Percentiles rank a stretch among this genome's conserved stretches.
Evolutionary conservation across 2,113 vertebrate genomes (phyloP).

Genomic region (Eclectus roratus): DNA sequence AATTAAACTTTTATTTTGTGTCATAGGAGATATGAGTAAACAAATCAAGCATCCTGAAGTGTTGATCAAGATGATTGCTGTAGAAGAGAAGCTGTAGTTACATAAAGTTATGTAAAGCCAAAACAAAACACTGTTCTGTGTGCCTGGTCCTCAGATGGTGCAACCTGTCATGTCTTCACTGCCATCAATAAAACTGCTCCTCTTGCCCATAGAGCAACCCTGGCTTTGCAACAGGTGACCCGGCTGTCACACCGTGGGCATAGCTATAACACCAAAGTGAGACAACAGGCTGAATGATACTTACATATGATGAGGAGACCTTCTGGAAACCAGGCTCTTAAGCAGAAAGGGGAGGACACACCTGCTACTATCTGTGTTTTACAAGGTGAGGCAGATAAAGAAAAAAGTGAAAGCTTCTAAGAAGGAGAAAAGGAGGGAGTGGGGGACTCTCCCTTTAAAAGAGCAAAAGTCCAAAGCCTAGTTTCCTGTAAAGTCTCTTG

Average conservation of each 20-base stretch:
- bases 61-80: not conserved
- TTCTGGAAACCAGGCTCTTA: slow-evolving; percentile 26
- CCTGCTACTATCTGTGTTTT: slow-evolving; percentile 48
- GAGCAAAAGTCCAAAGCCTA: not conserved
- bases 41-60: not conserved
- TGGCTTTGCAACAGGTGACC: slow-evolving; percentile 35
- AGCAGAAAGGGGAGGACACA: slow-evolving; percentile 42
- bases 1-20: not conserved
- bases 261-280: not conserved
- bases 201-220: not conserved
- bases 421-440: slow-evolving; percentile 45
- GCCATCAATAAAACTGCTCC: not conserved
- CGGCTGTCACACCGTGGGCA: slow-evolving; percentile 16
- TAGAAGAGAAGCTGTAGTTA: slow-evolving; percentile 29
- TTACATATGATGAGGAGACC: slow-evolving; percentile 27
- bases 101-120: slow-evolving; percentile 3
- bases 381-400: slow-evolving; percentile 56
- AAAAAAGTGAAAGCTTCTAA: slow-evolving; percentile 31
- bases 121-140: slow-evolving; percentile 33
- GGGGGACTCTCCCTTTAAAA: slow-evolving; percentile 46
- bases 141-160: not conserved
- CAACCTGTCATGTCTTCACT: not conserved
- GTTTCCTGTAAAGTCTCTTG: slow-evolving; percentile 7
- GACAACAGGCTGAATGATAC: not conserved
- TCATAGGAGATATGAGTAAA: not conserved